Conservation (phyloP, 2,797 vertebrate genomes). For the Australoheros facetus region DNA sequence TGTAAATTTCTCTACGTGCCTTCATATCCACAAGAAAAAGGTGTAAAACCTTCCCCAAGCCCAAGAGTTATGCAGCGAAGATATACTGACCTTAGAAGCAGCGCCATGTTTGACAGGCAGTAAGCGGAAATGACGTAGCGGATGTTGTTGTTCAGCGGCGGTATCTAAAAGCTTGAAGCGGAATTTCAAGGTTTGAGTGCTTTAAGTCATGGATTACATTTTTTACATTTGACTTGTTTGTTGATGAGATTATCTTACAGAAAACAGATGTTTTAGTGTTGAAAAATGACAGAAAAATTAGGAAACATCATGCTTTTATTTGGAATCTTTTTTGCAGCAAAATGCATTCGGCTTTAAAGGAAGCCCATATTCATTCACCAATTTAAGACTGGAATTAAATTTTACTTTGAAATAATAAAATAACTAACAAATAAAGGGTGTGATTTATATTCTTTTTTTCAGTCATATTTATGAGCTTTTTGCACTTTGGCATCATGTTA, state of each 20-base stretch:
- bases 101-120: conserved; percentile 77
- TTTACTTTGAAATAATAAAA: background rate
- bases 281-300: too few relatives aligned
- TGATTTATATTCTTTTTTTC: too few relatives aligned
- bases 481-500: background rate
- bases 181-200: background rate
- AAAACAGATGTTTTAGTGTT: background rate
- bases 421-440: background rate
- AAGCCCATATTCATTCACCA: background rate
- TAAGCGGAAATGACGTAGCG: conserved; percentile 67
- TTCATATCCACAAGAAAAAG: accelerated
- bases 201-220: background rate
- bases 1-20: accelerated
- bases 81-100: conserved; percentile 84
- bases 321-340: background rate
- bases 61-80: background rate
- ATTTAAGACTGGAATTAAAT: background rate
- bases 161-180: background rate
- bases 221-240: background rate
- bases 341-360: background rate
- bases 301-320: background rate
- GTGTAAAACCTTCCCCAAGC: accelerated
- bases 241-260: background rate
- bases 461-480: background rate
- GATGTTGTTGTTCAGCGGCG: conserved; percentile 41